A percentile compares a stretch with the other conserved stretches of the same genome.
Evolutionary conservation across 2,113 vertebrate species (phyloP).

Genomic region (Chitala chitala): DNA sequence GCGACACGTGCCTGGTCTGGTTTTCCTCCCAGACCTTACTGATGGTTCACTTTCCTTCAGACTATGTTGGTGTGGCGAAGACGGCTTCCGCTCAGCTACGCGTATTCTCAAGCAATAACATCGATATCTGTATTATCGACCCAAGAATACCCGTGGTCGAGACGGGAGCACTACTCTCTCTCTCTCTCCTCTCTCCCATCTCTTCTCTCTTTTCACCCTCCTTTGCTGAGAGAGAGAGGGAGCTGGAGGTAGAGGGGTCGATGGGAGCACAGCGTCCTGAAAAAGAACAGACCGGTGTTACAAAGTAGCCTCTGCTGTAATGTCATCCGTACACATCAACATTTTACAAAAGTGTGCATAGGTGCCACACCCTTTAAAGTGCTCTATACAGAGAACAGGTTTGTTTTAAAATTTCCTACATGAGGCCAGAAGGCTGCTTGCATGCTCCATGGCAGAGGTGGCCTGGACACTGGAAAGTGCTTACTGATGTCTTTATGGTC

Average conservation of each 20-base stretch:
- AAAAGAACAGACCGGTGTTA: conserved; percentile 19
- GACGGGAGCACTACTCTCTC: conserved; percentile 56
- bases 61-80: conserved; percentile 13
- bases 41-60: not conserved
- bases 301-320: not conserved
- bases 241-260: conserved; percentile 12
- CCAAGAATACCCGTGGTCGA: conserved; percentile 52
- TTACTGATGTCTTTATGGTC: not conserved
- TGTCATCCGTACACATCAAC: too few species aligned
- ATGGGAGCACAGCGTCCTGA: conserved; percentile 4
- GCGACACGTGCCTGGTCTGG: not conserved
- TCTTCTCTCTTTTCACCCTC: conserved; percentile 24
- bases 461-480: too few species aligned
- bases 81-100: conserved; percentile 57
- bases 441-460: too few species aligned
- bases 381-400: too few species aligned
- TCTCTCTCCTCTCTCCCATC: conserved; percentile 32
- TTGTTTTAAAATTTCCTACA: too few species aligned
- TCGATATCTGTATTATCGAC: conserved; percentile 52
- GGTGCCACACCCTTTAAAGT: too few species aligned
- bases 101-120: conserved; percentile 62
- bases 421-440: too few species aligned
- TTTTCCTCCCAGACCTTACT: conserved; percentile 13
- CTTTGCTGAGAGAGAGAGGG: conserved; percentile 26
- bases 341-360: too few species aligned